phyloP scores from a whole-genome alignment of 2,113 vertebrate species.

The Ciconia stormi region DNA sequence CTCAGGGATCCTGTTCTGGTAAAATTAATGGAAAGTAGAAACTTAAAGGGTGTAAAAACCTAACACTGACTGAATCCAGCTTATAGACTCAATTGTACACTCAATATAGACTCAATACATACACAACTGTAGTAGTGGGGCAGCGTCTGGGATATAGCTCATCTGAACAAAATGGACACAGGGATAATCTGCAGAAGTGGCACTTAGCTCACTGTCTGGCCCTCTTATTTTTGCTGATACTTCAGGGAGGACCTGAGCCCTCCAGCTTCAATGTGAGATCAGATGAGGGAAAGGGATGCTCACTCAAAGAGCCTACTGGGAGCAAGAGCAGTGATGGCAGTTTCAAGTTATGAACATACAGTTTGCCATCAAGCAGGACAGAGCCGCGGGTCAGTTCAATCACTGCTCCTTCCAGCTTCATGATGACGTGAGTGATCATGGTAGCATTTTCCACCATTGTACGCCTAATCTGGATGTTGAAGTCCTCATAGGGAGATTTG shows the following conservation, averaged over 20 bases:
- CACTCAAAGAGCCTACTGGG: background rate
- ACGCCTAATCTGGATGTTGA: conserved; percentile 86
- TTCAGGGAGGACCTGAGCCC: background rate
- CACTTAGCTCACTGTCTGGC: background rate
- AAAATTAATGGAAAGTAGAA: background rate
- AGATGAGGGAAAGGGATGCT: background rate
- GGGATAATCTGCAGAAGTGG: background rate
- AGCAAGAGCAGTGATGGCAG: background rate
- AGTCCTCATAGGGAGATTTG: conserved; percentile 78
- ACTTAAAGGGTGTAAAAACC: background rate
- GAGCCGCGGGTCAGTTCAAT: conserved; percentile 72
- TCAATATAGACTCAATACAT: background rate
- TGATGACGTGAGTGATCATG: conserved; percentile 58
- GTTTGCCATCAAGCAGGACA: conserved; percentile 61
- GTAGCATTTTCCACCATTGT: conserved; percentile 13
- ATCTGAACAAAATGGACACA: background rate
- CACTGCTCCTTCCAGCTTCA: conserved; percentile 81
- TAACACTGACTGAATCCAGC: background rate
- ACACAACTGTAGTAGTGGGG: background rate
- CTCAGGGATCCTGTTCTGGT: background rate
- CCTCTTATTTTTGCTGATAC: background rate
- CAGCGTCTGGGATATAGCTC: background rate
- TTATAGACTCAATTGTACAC: background rate
- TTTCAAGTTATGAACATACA: conserved; percentile 70
- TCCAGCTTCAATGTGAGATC: background rate